Percentiles rank a stretch among this genome's conserved stretches.
Evolutionary conservation across 1,140 invertebrate genomes (phyloP).

Genomic region (Globodera ellingtonae): DNA sequence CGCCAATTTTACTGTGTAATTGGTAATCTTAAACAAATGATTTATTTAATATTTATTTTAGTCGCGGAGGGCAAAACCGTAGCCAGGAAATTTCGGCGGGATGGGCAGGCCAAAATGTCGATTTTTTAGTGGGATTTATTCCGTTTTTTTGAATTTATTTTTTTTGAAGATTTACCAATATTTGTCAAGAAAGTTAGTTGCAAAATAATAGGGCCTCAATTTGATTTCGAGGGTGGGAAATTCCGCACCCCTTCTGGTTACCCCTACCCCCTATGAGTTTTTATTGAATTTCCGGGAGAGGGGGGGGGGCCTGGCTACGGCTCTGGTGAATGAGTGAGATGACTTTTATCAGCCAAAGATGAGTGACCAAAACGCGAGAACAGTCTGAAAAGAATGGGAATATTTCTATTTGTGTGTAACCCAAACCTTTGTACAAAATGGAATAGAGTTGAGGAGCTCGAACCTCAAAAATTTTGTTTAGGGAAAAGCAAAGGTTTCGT

Average conservation of each 20-base stretch:
- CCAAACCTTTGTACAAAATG: constrained; percentile 25
- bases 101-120: too few species aligned
- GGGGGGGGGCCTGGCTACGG: too few species aligned
- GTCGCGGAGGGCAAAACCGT: too few species aligned
- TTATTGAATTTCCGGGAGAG: too few species aligned
- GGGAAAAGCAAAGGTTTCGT: background rate
- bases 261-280: too few species aligned
- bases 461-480: constrained; percentile 20
- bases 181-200: too few species aligned
- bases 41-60: background rate
- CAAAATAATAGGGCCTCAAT: too few species aligned
- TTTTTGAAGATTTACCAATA: background rate
- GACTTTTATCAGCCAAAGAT: constrained; percentile 31
- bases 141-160: background rate
- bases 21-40: constrained; percentile 19
- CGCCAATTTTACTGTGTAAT: constrained; percentile 39
- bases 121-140: too few species aligned
- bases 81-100: too few species aligned
- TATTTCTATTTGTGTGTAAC: background rate
- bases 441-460: constrained; percentile 15
- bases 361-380: constrained; percentile 38
- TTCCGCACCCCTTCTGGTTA: too few species aligned
- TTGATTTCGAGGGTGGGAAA: too few species aligned
- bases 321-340: too few species aligned
- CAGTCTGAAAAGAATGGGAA: constrained; percentile 37